phyloP scores from a whole-genome alignment of 2,113 vertebrate genomes.

The Prinia subflava region DNA sequence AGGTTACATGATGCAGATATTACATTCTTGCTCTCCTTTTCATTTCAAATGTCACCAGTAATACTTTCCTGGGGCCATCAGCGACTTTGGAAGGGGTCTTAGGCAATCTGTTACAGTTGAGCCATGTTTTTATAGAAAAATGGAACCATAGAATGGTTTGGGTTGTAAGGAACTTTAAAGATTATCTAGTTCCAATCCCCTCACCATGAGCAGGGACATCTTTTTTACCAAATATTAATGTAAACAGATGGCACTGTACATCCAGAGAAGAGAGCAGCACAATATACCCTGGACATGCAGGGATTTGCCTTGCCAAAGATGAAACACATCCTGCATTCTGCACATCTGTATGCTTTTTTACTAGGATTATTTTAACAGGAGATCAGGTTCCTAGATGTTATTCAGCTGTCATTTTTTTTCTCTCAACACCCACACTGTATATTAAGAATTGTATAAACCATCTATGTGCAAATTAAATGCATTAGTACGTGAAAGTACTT shows the following conservation, averaged over 20 bases:
- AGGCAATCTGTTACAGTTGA: neutral
- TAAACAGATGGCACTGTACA: neutral
- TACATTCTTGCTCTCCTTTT: neutral
- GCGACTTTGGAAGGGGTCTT: neutral
- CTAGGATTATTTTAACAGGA: neutral
- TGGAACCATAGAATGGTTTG: neutral
- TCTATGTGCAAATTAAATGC: neutral
- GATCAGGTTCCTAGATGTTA: neutral
- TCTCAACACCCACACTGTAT: neutral
- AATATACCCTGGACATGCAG: neutral
- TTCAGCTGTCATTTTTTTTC: neutral
- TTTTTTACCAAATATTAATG: neutral
- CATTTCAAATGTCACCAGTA: neutral
- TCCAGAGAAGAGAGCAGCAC: neutral
- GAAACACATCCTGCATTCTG: neutral
- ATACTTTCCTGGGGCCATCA: rapidly evolving
- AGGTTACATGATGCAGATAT: neutral
- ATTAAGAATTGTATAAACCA: neutral
- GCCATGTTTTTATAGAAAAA: neutral
- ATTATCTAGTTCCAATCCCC: neutral
- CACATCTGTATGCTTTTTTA: neutral
- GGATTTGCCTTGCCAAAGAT: neutral
- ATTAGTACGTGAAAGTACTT: neutral
- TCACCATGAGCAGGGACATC: neutral
- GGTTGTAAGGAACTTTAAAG: neutral